Base-by-base conservation (phyloP, 2,888 invertebrate genomes). In the Amblyjoppa fuscipennis region DNA sequence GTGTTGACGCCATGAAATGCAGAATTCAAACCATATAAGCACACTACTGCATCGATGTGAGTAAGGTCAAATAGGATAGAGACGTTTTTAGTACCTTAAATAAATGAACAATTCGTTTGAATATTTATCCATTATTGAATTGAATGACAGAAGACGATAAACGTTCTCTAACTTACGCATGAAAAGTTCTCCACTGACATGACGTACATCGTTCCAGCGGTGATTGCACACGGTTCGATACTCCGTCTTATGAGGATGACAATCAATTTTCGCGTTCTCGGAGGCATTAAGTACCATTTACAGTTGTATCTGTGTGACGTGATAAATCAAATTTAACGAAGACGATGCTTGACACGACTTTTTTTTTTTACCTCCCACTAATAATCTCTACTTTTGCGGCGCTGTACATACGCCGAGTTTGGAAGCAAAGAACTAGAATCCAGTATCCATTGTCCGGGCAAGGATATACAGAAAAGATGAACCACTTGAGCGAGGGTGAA, bases 51-150 rank as follows among this genome's bases (percentile, higher is more conserved):
- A 87, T 34, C 41, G 84, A 79, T 1, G 61, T 13, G 31, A 86
- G 53, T 5, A 86, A 68, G 0, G 86, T 86, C 31, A 86, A 86
- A 28, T 78, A 86, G 7, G 87, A 87, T 68, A 76, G 51, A 1
- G 87, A 82, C 38, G 84, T 85, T 66, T 77, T 76, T 1, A 87
- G 20, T 20, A 84, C 53, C 84, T 81, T 41, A 20, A 66, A 64
- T 64, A n/a, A 78, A 66, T 38, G 13, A 66, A 28, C 13, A 20
- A 9, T 53, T 16, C 4, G 5, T 16, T 16, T 28, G 28, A 13
- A 53, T 61, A 3, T 6, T 0, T n/a, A n/a, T 9, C 16, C 7
- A 25, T 68, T 49, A 31, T 13, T 38, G 6, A 41, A 34, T 28
- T 38, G 7, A 38, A 38, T 7, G 38, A 7, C 6, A 38, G 6